A percentile compares a stretch with the other conserved stretches of the same genome.
phyloP scores from a whole-genome alignment of 2,113 vertebrate genomes.

The Mormyrus lacerda region DNA sequence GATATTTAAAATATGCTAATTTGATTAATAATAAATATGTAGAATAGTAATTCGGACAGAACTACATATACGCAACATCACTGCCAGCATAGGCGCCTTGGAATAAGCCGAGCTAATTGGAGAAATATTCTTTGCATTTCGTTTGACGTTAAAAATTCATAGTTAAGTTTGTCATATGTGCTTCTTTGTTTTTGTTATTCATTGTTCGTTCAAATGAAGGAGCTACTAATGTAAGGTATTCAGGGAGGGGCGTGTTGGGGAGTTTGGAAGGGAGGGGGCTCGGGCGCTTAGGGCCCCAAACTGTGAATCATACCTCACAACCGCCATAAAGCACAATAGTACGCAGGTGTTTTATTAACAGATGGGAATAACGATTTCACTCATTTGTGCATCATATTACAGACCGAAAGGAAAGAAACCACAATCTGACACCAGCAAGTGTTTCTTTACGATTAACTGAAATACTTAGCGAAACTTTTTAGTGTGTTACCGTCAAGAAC shows the following conservation, averaged over 20 bases:
- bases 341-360: background rate
- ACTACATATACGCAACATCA: background rate
- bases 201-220: too few species aligned
- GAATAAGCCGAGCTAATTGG: background rate
- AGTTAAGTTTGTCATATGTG: background rate
- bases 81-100: background rate
- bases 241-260: too few species aligned
- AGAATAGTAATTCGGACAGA: background rate
- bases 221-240: too few species aligned
- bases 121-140: background rate
- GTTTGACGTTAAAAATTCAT: background rate
- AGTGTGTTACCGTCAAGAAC: background rate
- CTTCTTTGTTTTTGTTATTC: background rate
- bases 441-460: background rate
- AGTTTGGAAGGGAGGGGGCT: too few species aligned
- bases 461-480: background rate
- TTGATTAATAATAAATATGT: background rate
- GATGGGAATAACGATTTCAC: background rate
- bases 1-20: background rate
- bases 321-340: background rate
- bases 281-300: too few species aligned
- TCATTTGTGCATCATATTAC: background rate
- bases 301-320: background rate
- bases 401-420: background rate
- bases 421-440: background rate